These are phyloP conservation scores for Mystacides longicornis DNA, from an alignment of 2,888 invertebrate genomes.

Conservation along the genomic window DNA sequence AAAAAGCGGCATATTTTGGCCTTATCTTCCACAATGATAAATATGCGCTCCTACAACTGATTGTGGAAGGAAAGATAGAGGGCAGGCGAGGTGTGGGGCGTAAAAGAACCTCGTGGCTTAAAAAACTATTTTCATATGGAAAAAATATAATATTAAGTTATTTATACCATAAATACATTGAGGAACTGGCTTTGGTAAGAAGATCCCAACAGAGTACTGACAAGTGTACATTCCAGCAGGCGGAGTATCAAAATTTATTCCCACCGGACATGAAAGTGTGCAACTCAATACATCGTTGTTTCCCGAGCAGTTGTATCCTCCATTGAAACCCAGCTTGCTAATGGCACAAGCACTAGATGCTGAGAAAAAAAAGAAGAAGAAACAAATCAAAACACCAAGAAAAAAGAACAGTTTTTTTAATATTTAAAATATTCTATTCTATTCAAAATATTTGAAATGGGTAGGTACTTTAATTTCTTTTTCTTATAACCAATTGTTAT, in stretches of 20 bases:
- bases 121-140: too few relatives aligned
- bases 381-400: background rate
- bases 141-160: too few relatives aligned
- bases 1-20: too few relatives aligned
- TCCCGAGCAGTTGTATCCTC: constrained; percentile 64
- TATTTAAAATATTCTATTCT: background rate
- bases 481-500: too few relatives aligned
- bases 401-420: background rate
- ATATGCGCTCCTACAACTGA: too few relatives aligned
- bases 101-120: too few relatives aligned
- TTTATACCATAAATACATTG: constrained; percentile 63
- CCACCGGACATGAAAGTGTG: constrained; percentile 57
- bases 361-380: constrained; percentile 29
- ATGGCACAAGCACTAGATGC: constrained; percentile 53
- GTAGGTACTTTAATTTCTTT: too few relatives aligned
- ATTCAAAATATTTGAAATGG: too few relatives aligned
- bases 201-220: constrained; percentile 56
- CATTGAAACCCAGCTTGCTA: constrained; percentile 64
- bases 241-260: constrained; percentile 53
- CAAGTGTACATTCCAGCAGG: constrained; percentile 60
- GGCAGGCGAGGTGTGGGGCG: too few relatives aligned
- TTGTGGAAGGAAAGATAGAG: too few relatives aligned
- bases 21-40: too few relatives aligned
- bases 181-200: constrained; percentile 62
- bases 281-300: constrained; percentile 56